These are phyloP conservation scores for Disparrhopalites patrizii DNA, from an alignment of 2,888 invertebrate genomes.

Conservation along the genomic window DNA sequence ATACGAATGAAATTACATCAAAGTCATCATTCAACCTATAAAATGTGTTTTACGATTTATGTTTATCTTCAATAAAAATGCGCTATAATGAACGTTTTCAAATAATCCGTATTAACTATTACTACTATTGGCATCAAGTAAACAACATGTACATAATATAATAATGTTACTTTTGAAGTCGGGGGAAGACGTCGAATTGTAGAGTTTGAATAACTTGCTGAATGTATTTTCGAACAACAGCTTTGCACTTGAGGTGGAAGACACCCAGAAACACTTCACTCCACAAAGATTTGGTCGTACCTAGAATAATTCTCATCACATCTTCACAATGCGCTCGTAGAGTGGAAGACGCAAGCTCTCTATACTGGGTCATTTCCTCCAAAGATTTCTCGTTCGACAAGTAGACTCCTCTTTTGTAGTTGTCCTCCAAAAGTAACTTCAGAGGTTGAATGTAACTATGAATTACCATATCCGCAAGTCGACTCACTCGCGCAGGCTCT, in stretches of 20 bases:
- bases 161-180: conserved; percentile 37
- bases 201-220: conserved; percentile 30
- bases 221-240: conserved; percentile 27
- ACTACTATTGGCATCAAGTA: neutral
- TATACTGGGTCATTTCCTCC: conserved; percentile 35
- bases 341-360: conserved; percentile 14
- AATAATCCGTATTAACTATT: too few relatives aligned
- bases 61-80: neutral
- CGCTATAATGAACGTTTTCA: neutral
- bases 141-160: neutral
- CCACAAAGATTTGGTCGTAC: conserved; percentile 43
- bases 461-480: conserved; percentile 35
- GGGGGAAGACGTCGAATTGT: conserved; percentile 33
- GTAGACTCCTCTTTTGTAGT: conserved; percentile 26
- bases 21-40: conserved; percentile 40
- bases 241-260: conserved; percentile 37
- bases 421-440: conserved; percentile 27
- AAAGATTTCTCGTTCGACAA: conserved; percentile 30
- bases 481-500: conserved; percentile 36
- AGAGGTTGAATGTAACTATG: conserved; percentile 35
- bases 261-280: conserved; percentile 40
- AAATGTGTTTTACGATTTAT: too few relatives aligned
- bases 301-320: conserved; percentile 42
- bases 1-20: conserved; percentile 41
- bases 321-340: conserved; percentile 37